Percentiles rank a stretch among this genome's conserved stretches.
Evolutionary conservation across 2,888 invertebrate genomes (phyloP).

Genomic region (Chaetogeoica ovagalla): DNA sequence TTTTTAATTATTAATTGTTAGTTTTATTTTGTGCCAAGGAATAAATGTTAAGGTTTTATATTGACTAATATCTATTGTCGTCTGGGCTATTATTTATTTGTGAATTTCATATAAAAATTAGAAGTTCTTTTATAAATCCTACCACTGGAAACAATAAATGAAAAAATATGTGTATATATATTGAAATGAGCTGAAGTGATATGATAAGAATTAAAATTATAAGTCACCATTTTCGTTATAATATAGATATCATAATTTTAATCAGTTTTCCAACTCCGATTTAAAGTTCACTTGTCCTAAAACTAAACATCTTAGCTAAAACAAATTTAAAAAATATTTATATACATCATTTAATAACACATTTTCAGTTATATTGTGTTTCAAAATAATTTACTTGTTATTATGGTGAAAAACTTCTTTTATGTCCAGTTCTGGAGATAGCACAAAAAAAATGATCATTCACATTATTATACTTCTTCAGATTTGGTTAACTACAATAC

Average conservation of each 20-base stretch:
- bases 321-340: slow-evolving; percentile 7
- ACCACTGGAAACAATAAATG: not conserved
- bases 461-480: slow-evolving; percentile 89
- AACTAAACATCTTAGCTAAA: no score
- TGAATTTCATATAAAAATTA: not conserved
- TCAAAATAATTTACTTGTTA: slow-evolving; percentile 71
- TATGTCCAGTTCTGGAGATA: slow-evolving; percentile 85
- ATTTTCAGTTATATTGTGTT: not conserved
- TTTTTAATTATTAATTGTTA: slow-evolving; percentile 14
- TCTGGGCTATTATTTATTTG: not conserved
- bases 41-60: slow-evolving; percentile 14
- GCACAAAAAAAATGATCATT: slow-evolving; percentile 79
- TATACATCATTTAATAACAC: not conserved
- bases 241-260: slow-evolving; percentile 81
- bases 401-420: slow-evolving; percentile 90
- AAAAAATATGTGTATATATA: not conserved
- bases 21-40: slow-evolving; percentile 32
- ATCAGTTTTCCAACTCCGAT: slow-evolving; percentile 71
- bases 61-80: not conserved
- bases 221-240: slow-evolving; percentile 58
- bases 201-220: no score
- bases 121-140: not conserved
- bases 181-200: no score
- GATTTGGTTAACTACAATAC: slow-evolving; percentile 87
- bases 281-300: no score